These are phyloP conservation scores for Theocolax elegans DNA, from an alignment of 1,140 invertebrate genomes.

Conservation along the genomic window DNA sequence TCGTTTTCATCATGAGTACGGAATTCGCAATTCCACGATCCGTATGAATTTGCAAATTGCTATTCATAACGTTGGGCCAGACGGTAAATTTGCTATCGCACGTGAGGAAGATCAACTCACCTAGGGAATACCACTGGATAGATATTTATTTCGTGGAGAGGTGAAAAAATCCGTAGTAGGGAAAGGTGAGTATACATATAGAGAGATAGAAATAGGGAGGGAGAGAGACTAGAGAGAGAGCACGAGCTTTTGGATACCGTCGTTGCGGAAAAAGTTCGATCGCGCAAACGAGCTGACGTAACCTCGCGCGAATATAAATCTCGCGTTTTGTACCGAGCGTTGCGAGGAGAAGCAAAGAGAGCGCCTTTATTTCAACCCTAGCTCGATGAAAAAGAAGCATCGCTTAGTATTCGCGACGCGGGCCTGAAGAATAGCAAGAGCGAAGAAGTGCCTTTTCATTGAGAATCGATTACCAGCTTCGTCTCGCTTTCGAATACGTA, in stretches of 20 bases:
- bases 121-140: neutral
- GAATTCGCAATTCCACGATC: neutral
- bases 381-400: slow-evolving; percentile 38
- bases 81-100: neutral
- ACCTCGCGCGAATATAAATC: slow-evolving; percentile 46
- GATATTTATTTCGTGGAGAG: neutral
- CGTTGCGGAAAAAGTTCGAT: neutral
- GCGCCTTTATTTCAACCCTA: slow-evolving; percentile 21
- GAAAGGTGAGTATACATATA: neutral
- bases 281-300: slow-evolving; percentile 30
- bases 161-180: neutral
- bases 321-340: slow-evolving; percentile 40
- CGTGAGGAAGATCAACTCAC: neutral
- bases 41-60: slow-evolving; percentile 1
- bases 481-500: neutral
- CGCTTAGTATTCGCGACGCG: slow-evolving; percentile 48
- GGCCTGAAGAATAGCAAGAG: slow-evolving; percentile 26
- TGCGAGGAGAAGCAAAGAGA: slow-evolving; percentile 18
- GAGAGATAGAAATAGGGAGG: too few species aligned
- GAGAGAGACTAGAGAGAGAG: too few species aligned
- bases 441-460: slow-evolving; percentile 46
- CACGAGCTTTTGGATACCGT: too few species aligned
- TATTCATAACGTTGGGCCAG: neutral
- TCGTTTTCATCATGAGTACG: too few species aligned
- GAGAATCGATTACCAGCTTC: slow-evolving; percentile 44